Percentiles rank a stretch among this genome's conserved stretches.
These are phyloP conservation scores for Cyprinodon variegatus DNA, from an alignment of 2,113 vertebrate species.

Conservation along the genomic window DNA sequence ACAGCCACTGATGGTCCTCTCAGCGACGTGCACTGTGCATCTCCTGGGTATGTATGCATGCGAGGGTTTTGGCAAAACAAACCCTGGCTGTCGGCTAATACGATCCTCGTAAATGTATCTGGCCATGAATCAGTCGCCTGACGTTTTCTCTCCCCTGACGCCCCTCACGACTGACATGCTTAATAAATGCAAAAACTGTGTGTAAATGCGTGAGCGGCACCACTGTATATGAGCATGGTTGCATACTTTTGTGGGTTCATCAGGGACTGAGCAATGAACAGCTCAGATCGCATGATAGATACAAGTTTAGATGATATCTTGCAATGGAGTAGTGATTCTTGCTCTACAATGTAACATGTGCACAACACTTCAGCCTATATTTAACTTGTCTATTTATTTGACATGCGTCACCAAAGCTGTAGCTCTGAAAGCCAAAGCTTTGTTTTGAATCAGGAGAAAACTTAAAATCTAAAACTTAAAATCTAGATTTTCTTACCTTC, in stretches of 20 bases:
- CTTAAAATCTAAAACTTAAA: too few relatives aligned
- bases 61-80: constrained; percentile 12
- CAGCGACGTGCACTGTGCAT: constrained; percentile 59
- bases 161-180: constrained; percentile 61
- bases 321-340: too few relatives aligned
- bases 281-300: constrained; percentile 41
- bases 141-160: constrained; percentile 59
- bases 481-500: too few relatives aligned
- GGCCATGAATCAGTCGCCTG: constrained; percentile 65
- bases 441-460: too few relatives aligned
- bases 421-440: too few relatives aligned
- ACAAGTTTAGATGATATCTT: constrained; percentile 36
- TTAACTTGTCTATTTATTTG: too few relatives aligned
- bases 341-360: too few relatives aligned
- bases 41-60: constrained; percentile 30
- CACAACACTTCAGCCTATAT: too few relatives aligned
- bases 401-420: too few relatives aligned
- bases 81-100: constrained; percentile 49
- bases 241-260: constrained; percentile 47
- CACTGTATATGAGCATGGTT: not conserved
- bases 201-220: not conserved
- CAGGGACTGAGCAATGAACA: constrained; percentile 68
- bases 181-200: constrained; percentile 60
- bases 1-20: constrained; percentile 74
- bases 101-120: constrained; percentile 68